phyloP scores from a whole-genome alignment of 2,888 invertebrate species.

The Cheiracanthium punctorium region DNA sequence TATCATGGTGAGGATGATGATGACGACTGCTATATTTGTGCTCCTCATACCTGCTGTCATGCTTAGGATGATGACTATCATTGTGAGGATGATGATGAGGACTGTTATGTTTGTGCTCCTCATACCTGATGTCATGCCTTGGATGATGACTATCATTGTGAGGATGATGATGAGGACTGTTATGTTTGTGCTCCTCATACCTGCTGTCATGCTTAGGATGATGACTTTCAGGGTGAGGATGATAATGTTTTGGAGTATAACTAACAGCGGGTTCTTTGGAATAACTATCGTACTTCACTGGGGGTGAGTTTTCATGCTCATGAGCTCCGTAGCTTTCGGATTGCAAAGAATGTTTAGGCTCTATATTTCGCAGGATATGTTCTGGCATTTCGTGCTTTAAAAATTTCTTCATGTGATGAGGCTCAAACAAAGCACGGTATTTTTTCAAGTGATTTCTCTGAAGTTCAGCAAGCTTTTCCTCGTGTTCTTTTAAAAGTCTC shows the following conservation, averaged over 20 bases:
- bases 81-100: too few relatives aligned
- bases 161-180: too few relatives aligned
- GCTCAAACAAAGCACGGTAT: background rate
- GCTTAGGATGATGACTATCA: background rate
- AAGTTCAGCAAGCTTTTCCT: slow-evolving; percentile 31
- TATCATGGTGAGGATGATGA: background rate
- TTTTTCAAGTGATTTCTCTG: slow-evolving; percentile 37
- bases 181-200: background rate
- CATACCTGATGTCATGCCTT: background rate
- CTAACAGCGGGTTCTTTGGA: background rate
- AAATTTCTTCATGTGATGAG: background rate
- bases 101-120: background rate
- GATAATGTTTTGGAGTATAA: too few relatives aligned
- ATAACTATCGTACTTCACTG: background rate
- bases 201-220: background rate
- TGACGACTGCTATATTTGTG: background rate
- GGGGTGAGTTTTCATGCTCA: background rate
- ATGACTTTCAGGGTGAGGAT: background rate
- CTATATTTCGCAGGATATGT: background rate
- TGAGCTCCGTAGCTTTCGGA: background rate
- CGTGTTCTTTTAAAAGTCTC: slow-evolving; percentile 31
- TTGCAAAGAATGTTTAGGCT: background rate
- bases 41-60: background rate
- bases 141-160: background rate
- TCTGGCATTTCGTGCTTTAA: background rate